phyloP scores from a whole-genome alignment of 2,888 invertebrate genomes.

The Thelaira solivaga region DNA sequence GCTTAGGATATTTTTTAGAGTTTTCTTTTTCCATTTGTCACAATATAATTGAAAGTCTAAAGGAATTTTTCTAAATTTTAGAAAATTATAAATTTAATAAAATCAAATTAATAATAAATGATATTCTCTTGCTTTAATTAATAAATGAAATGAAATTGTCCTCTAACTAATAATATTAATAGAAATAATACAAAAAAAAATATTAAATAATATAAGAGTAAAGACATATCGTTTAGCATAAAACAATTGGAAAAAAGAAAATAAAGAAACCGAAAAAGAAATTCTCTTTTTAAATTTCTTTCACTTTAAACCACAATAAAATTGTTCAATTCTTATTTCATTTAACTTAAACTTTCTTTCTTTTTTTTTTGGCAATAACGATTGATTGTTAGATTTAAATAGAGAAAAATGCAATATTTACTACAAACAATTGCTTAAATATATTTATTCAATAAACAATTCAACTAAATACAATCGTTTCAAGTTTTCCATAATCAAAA shows the following conservation, averaged over 20 bases:
- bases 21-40: constrained; percentile 9
- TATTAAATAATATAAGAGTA: constrained; percentile 49
- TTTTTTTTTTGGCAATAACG: neutral
- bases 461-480: constrained; percentile 69
- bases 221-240: constrained; percentile 60
- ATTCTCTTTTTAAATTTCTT: neutral
- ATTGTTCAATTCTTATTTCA: neutral
- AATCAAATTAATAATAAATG: constrained; percentile 1
- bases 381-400: neutral
- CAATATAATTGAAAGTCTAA: constrained; percentile 10
- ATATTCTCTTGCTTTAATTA: constrained; percentile 30
- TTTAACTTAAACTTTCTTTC: neutral
- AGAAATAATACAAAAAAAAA: constrained; percentile 28
- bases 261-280: constrained; percentile 1
- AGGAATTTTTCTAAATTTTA: constrained; percentile 11
- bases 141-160: constrained; percentile 23
- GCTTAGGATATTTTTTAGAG: constrained; percentile 13
- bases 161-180: constrained; percentile 22
- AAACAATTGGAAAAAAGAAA: constrained; percentile 29
- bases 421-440: constrained; percentile 46
- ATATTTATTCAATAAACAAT: constrained; percentile 47
- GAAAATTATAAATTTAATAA: neutral
- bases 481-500: constrained; percentile 71
- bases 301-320: neutral
- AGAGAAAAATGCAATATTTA: neutral